Evolutionary conservation across 2,797 vertebrate species (phyloP).

Genomic region (Tarsius wallacei): DNA sequence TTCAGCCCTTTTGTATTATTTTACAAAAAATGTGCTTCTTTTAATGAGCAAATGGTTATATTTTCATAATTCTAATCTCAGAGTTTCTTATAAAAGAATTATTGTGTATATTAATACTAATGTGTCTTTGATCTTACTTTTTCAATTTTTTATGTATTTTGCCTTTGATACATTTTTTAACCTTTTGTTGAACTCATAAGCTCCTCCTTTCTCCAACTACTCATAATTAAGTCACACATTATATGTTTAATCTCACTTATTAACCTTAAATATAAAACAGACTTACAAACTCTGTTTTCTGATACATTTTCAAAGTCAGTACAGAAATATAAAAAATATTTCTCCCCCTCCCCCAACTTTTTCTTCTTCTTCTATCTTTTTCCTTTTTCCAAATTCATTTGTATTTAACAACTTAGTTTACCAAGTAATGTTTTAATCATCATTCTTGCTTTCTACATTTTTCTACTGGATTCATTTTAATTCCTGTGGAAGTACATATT

Average conservation of each 20-base stretch:
- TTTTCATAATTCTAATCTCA: neutral
- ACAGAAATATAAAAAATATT: neutral
- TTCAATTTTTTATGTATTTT: neutral
- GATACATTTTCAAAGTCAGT: neutral
- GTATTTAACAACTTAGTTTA: neutral
- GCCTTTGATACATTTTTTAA: neutral
- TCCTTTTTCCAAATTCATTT: neutral
- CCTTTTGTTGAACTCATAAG: neutral
- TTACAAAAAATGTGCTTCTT: neutral
- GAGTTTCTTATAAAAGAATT: neutral
- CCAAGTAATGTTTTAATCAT: neutral
- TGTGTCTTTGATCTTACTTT: neutral
- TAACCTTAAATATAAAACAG: neutral
- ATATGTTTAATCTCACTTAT: neutral
- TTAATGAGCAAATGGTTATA: neutral
- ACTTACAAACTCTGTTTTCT: neutral
- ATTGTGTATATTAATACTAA: neutral
- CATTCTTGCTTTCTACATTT: neutral
- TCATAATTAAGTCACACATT: neutral
- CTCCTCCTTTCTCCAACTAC: neutral
- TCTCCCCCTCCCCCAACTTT: accelerated
- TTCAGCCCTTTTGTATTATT: neutral
- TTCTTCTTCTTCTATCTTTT: neutral
- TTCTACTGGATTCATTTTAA: neutral
- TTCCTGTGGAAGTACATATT: neutral